Conservation (phyloP, 2,113 vertebrate species). For the Megaptera novaeangliae region DNA sequence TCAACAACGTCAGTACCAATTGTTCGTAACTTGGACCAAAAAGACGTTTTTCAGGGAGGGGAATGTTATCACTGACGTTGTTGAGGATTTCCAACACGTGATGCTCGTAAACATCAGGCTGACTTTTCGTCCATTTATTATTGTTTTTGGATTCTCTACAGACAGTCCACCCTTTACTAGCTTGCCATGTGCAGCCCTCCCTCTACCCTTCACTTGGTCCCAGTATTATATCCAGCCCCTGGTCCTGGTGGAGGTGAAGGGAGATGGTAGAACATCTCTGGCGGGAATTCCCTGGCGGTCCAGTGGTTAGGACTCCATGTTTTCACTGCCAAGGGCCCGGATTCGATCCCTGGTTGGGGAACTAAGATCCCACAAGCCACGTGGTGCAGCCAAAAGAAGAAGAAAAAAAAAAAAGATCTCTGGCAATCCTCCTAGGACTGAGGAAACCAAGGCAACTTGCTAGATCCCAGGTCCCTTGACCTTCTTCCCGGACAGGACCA, state of each 20-base stretch:
- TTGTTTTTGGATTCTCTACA: background rate
- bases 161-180: background rate
- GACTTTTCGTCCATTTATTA: background rate
- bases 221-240: background rate
- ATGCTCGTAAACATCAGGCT: background rate
- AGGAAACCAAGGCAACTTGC: background rate
- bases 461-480: background rate
- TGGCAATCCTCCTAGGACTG: background rate
- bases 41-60: background rate
- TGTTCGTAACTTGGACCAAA: background rate
- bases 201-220: background rate
- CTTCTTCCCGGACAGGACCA: background rate
- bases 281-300: too few species aligned
- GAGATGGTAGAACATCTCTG: background rate
- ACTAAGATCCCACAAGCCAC: too few species aligned
- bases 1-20: background rate
- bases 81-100: background rate
- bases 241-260: background rate
- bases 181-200: background rate
- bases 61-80: background rate
- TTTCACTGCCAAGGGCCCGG: too few species aligned
- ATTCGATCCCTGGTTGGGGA: too few species aligned
- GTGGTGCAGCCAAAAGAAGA: too few species aligned
- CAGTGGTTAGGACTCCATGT: too few species aligned
- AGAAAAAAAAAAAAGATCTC: background rate